Evolutionary conservation across 1,140 invertebrate species (phyloP), one percentile per base, ranked within the genome.

Genomic region (Hycleus phaleratus): DNA sequence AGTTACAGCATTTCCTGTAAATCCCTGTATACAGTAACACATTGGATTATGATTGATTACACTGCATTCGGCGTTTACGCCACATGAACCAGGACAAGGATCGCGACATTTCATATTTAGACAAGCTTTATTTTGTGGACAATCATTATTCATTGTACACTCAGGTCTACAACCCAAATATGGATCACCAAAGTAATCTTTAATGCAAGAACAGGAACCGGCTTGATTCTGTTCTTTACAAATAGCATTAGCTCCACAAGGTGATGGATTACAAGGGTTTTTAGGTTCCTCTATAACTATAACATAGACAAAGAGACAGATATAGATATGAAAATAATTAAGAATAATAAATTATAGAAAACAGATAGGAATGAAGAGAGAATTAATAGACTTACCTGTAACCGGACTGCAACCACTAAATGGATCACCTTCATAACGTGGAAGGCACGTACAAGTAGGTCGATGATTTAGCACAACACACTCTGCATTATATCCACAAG

Each of bases 171-270:
- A 90, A 46, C 87, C 85, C 55, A 81, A 76, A 63, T 92, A 90
- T 2, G 90, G 88, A 78, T 93, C 88, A 48, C 91, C 91, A 63
- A 82, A 82, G 73, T 90, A 93, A 59, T 89, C 86, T 56, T 85
- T 79, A 62, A 89, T 70, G 74, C 90, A 93, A 56, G 80, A 82
- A 72, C 91, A 93, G 50, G 87, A 87, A 60, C 88, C 85, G 64
- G 81, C 85, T 66, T 85, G 86, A 63, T 86, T 83, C 63, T 77
- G 77, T 74, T 91, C 87, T 68, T 82, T 84, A 75, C 90, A 93
- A 55, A 90, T 75, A 44, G 86, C 84, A 74, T 91, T 91, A 38
- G 83, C 76, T 56, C 90, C 90, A 71, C 90, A 93, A 26, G 88
- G 89, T 49, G 86, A 88, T 65, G 90, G 88, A 72, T 87, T 83